Base-by-base conservation (phyloP, 2,888 invertebrate genomes). In the Melanostoma mellinum region DNA sequence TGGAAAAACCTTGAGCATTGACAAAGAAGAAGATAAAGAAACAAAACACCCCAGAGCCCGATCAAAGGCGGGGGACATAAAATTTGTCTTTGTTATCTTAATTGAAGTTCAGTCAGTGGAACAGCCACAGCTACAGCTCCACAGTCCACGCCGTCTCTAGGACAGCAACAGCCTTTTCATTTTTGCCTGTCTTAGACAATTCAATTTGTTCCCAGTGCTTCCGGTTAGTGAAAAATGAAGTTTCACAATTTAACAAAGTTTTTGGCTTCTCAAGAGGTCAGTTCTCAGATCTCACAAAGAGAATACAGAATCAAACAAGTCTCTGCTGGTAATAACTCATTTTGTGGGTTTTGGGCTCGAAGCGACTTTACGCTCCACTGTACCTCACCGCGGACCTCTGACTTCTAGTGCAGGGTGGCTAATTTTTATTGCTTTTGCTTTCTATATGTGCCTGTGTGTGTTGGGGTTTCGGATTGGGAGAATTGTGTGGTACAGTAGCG, bases 81-180 rank as follows among this genome's bases (percentile, higher is more conserved):
- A 80, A 80, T 80, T 80, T 58, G 71, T 82, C 77, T 77, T 82
- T 81, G 79, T 81, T 82, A 82, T 77, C 78, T 82, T 73, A 82
- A 82, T 82, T 78, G 73, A 82, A 73, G 76, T 81, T 81, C 42
- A 52, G n/a, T 52, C 52, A 10, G 30, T 36, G 69, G 52, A 46
- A 38, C 44, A 58, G 42, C 38, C 50, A 71, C 32, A 20, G 52
- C 53, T 58, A 58, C 44, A 52, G 44, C 5, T 33, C 9, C n/a
- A 30, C 33, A 44, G 60, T 10, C 4, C 33, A 44, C 60, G 32
- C 20, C 20, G 20, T 20, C 20, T 20, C 20, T 20, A 20, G 20
- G 20, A 20, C 20, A 20, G 20, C 20, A 20, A 20, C 20, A 20
- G 1, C 20, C 20, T 20, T 53, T 38, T 46, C 53, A 20, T 6